Percentiles rank a stretch among this genome's conserved stretches.
phyloP scores from a whole-genome alignment of 2,888 invertebrate species.

The Hydriomena furcata region DNA sequence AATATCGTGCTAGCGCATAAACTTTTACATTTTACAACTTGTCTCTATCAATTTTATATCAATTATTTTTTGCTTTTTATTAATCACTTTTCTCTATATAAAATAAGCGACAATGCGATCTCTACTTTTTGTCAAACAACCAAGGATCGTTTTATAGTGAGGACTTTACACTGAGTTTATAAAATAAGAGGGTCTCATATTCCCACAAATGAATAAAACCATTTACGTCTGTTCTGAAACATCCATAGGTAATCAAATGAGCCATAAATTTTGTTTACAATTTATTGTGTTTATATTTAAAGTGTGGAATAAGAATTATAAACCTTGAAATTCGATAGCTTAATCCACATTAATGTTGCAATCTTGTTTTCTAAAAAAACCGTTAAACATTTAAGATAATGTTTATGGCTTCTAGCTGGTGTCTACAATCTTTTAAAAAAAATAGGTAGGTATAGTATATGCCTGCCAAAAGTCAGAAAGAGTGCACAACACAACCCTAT shows the following conservation, averaged over 20 bases:
- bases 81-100: background rate
- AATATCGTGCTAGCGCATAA: slow-evolving; percentile 45
- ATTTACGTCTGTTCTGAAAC: slow-evolving; percentile 46
- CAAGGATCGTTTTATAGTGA: too few relatives aligned
- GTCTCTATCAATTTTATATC: slow-evolving; percentile 42
- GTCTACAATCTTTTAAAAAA: too few relatives aligned
- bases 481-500: too few relatives aligned
- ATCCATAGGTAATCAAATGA: slow-evolving; percentile 53
- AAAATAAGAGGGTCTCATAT: too few relatives aligned
- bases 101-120: too few relatives aligned
- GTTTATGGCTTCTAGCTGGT: slow-evolving; percentile 10
- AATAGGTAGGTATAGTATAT: too few relatives aligned
- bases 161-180: too few relatives aligned
- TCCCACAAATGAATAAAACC: slow-evolving; percentile 43
- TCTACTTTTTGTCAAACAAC: too few relatives aligned
- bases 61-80: slow-evolving; percentile 20
- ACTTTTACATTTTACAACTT: slow-evolving; percentile 38
- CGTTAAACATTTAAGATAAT: slow-evolving; percentile 25
- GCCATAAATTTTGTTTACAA: slow-evolving; percentile 47
- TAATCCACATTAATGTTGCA: slow-evolving; percentile 31
- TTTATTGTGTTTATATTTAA: slow-evolving; percentile 49
- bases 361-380: slow-evolving; percentile 23
- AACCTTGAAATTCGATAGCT: slow-evolving; percentile 57
- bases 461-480: too few relatives aligned
- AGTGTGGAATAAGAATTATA: slow-evolving; percentile 38